Conservation (phyloP, 92 coral and sea anemone genomes). For the Paramuricea clavata region DNA sequence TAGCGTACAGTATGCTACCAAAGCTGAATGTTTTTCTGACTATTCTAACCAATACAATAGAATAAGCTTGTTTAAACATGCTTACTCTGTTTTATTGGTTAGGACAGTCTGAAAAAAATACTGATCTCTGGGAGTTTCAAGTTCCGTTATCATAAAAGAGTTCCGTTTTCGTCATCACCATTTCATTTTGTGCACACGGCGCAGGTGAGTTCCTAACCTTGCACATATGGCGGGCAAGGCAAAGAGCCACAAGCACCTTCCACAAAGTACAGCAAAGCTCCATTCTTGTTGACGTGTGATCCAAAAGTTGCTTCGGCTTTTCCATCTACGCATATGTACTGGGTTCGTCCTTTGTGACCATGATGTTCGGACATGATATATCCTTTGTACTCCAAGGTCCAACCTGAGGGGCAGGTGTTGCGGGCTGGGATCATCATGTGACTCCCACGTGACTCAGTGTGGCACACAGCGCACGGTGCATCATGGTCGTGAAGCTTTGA, state of each 20-base stretch:
- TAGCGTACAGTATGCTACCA: too few relatives aligned
- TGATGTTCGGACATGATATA: conserved; percentile 73
- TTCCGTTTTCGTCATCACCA: neutral
- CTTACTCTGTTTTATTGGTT: too few relatives aligned
- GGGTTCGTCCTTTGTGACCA: conserved; percentile 38
- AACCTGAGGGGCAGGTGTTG: conserved; percentile 75
- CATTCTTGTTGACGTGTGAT: conserved; percentile 32
- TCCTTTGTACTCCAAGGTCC: conserved; percentile 80
- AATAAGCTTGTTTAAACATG: too few relatives aligned
- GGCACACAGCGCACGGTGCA: conserved; percentile 73
- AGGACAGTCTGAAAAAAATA: neutral
- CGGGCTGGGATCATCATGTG: conserved; percentile 79
- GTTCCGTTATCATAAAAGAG: neutral
- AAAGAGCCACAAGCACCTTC: conserved; percentile 69
- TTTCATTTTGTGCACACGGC: conserved; percentile 83
- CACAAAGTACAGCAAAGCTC: conserved; percentile 74
- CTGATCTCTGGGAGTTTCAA: neutral
- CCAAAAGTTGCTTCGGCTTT: conserved; percentile 57
- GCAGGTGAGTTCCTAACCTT: conserved; percentile 81
- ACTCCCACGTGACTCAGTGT: conserved; percentile 67
- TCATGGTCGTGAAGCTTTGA: conserved; percentile 64
- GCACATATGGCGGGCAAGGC: conserved; percentile 67
- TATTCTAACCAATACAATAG: too few relatives aligned
- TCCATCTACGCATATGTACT: conserved; percentile 73
- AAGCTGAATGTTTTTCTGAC: too few relatives aligned